Evolutionary conservation across 2,797 vertebrate genomes (phyloP), one percentile per base, ranked within the genome.

Genomic region (Phrynocephalus forsythii): DNA sequence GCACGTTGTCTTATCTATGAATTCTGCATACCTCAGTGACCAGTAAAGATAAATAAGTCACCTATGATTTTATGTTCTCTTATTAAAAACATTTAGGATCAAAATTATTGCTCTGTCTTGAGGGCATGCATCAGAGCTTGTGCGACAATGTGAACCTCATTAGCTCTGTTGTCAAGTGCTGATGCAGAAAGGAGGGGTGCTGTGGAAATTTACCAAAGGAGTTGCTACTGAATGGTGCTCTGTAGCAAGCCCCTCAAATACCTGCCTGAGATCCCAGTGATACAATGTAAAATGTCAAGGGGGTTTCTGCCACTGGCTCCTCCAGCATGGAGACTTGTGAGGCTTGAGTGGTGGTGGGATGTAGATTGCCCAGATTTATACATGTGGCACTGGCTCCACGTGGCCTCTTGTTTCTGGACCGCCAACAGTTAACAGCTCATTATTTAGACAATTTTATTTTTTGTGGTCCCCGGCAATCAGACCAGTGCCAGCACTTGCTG

Each of bases 1-100:
- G 60, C 83, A 50, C 6, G 15, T 52, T 88, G 82, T 1, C 16
- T 85, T 89, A 66, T 66, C n/a, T 18, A 56, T 79, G 85, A 92
- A 87, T 85, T 83, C 6, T 20, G 75, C 76, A 26, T 79, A 92
- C 78, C 16, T 90, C 18, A 33, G 3, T 90, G 76, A 8, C 6
- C 13, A 20, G 22, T 38, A 24, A 66, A 86, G 84, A 83, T 81
- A 86, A 88, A 82, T 78, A 80, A 84, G 38, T 87, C 79, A 13
- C 38, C 33, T 87, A 88, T 68, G 1, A 3, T 86, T 16, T 91
- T 91, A 30, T 88, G 90, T 92, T 10, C 85, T 86, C 44, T 79
- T 60, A 71, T 90, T 85, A 88, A 87, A 86, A 78, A 0, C 30
- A 89, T 79, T 89, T 11, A 15, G 60, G 3, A 15, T 92, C 0